Evolutionary conservation across 2,888 invertebrate species (phyloP).

Genomic region (Eupithecia exiguata): DNA sequence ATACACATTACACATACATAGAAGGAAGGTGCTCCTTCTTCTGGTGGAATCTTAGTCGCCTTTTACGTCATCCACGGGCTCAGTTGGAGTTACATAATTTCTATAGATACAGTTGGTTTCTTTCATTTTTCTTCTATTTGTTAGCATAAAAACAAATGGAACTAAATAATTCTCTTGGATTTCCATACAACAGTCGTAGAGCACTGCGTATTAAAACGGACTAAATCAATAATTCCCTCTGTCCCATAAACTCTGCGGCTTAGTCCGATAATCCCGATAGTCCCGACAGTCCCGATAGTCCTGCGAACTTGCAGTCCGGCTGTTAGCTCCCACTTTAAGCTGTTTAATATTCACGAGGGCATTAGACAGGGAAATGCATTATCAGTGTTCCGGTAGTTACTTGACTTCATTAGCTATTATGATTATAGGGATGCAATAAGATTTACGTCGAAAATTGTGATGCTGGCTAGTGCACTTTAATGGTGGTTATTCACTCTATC

Average conservation of each 20-base stretch:
- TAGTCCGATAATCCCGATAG: neutral
- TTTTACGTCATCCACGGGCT: no score
- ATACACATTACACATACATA: no score
- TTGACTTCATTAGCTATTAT: neutral
- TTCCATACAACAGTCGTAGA: neutral
- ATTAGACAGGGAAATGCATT: slow-evolving; percentile 1
- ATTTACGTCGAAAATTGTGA: neutral
- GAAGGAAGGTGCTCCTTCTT: no score
- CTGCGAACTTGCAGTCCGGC: neutral
- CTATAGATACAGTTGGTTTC: neutral
- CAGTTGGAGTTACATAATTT: no score
- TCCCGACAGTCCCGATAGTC: neutral
- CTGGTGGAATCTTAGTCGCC: no score
- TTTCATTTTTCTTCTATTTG: neutral
- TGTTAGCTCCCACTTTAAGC: neutral
- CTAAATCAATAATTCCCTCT: neutral
- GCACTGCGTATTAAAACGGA: neutral
- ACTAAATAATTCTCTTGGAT: neutral
- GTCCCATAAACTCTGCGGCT: neutral
- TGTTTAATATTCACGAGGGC: slow-evolving; percentile 8
- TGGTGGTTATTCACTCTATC: no score
- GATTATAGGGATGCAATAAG: neutral
- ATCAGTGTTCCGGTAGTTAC: neutral
- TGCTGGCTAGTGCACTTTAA: neutral
- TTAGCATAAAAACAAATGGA: neutral